Percentiles rank a stretch among this genome's conserved stretches.
Evolutionary conservation across 2,797 vertebrate species (phyloP).

Genomic region (Linurgus olivaceus): DNA sequence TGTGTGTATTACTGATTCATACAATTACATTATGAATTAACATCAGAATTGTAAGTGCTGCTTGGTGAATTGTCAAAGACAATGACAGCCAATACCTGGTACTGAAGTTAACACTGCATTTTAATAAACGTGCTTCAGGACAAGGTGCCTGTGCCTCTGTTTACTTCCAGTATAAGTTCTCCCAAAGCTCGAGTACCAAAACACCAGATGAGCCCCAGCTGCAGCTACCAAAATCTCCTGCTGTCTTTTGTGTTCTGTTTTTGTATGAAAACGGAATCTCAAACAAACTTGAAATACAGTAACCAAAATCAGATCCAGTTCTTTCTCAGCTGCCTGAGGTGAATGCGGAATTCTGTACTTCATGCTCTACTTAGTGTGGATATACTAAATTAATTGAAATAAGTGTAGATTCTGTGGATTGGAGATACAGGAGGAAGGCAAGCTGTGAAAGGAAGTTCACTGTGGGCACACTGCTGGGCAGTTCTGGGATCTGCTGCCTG

Average conservation of each 20-base stretch:
- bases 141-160: not conserved
- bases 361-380: not conserved
- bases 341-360: not conserved
- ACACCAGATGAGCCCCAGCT: not conserved
- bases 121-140: not conserved
- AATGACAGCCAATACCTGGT: not conserved
- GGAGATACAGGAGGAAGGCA: not conserved
- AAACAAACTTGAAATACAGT: not conserved
- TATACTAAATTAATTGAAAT: not conserved
- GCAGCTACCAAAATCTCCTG: not conserved
- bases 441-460: not conserved
- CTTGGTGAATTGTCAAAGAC: not conserved
- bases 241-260: not conserved
- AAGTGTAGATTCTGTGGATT: not conserved
- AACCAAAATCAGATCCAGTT: not conserved
- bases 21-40: not conserved
- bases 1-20: not conserved
- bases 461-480: not conserved
- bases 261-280: not conserved
- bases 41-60: not conserved
- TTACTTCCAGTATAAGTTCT: not conserved
- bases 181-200: not conserved
- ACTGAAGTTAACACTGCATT: not conserved
- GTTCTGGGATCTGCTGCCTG: not conserved
- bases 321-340: not conserved